A percentile compares a stretch with the other conserved stretches of the same genome.
phyloP scores from a whole-genome alignment of 2,888 invertebrate species.

The Cabera pusaria region DNA sequence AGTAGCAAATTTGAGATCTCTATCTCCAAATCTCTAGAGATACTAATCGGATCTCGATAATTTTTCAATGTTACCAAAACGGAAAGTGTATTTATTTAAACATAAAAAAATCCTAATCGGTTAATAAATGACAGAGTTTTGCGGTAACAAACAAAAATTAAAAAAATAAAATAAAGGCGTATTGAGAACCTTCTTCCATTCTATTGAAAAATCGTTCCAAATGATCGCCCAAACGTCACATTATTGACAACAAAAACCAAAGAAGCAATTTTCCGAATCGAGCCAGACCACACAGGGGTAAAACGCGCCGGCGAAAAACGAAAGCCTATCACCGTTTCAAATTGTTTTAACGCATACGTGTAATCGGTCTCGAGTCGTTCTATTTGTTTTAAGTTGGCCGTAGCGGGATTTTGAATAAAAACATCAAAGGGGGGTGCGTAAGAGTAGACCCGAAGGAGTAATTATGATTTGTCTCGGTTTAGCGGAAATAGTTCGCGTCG shows the following conservation, averaged over 20 bases:
- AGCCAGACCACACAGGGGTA: constrained; percentile 66
- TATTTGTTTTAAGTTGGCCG: constrained; percentile 82
- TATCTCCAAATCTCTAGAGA: no score
- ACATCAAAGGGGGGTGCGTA: constrained; percentile 81
- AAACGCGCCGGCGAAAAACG: constrained; percentile 61
- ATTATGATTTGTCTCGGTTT: constrained; percentile 80
- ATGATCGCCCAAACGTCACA: constrained; percentile 55
- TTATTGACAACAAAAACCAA: constrained; percentile 62
- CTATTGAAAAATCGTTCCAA: constrained; percentile 48
- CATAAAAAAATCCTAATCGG: no score
- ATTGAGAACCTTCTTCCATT: no score
- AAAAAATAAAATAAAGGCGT: no score
- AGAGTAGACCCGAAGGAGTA: constrained; percentile 74
- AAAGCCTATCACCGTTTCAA: constrained; percentile 75
- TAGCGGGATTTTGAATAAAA: constrained; percentile 77
- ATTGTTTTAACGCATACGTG: constrained; percentile 79
- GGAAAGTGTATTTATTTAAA: no score
- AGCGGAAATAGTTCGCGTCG: constrained; percentile 81
- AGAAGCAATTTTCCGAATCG: constrained; percentile 40
- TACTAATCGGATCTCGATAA: no score
- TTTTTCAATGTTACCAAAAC: no score
- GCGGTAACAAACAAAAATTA: no score
- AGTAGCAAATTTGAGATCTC: no score
- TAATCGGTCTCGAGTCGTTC: constrained; percentile 76
- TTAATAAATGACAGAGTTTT: no score